Conservation (phyloP, 1,140 invertebrate genomes). For the Temnothorax nylanderi region DNA sequence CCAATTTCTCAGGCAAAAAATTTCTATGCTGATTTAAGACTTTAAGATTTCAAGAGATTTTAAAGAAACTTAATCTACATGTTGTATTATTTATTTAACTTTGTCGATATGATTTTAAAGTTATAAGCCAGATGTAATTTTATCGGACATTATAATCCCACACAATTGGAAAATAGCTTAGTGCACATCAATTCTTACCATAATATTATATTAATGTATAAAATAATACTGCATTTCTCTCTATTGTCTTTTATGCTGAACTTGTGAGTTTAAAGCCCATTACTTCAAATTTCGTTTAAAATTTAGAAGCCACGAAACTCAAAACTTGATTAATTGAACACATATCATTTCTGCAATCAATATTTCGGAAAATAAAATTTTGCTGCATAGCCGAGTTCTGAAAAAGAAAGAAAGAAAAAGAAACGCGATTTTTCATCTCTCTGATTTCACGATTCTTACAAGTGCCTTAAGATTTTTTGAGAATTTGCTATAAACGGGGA, state of each 20-base stretch:
- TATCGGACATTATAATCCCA: not conserved
- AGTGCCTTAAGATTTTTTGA: not conserved
- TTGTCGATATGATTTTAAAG: not conserved
- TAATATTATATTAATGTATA: conserved; percentile 1
- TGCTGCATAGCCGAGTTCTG: not conserved
- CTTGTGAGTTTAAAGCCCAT: not conserved
- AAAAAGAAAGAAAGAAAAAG: not conserved
- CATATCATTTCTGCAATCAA: not conserved
- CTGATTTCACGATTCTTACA: not conserved
- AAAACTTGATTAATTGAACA: not conserved
- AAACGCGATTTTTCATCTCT: not conserved
- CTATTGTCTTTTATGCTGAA: not conserved
- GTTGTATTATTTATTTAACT: not conserved
- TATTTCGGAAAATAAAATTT: not conserved
- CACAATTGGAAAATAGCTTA: not conserved
- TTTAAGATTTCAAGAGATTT: not conserved
- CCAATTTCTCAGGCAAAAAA: not conserved
- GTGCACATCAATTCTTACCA: not conserved
- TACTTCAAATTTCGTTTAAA: not conserved
- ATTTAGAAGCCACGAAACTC: not conserved
- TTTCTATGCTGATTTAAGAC: not conserved
- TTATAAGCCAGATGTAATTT: not conserved
- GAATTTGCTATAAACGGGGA: not conserved
- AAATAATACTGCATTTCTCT: conserved; percentile 3
- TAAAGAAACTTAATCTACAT: not conserved